These are phyloP conservation scores for Drosophila kohkoa DNA, from an alignment of 1,140 invertebrate species.

Conservation along the genomic window DNA sequence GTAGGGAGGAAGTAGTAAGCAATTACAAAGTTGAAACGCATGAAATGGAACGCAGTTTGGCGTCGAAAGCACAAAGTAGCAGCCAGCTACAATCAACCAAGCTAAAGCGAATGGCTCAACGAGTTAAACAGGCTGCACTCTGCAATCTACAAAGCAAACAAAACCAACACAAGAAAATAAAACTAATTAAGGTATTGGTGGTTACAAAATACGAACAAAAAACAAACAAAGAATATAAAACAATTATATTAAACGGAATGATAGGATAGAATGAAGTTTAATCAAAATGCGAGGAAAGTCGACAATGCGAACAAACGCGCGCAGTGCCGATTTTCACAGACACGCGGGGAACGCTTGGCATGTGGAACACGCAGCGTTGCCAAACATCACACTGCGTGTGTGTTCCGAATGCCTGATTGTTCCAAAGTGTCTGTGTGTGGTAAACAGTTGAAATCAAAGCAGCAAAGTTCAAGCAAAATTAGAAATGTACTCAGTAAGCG, in stretches of 20 bases:
- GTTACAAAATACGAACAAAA: slow-evolving; percentile 42
- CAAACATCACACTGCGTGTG: slow-evolving; percentile 16
- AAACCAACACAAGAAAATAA: slow-evolving; percentile 39
- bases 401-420: slow-evolving; percentile 31
- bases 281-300: slow-evolving; percentile 59
- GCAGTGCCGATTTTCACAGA: slow-evolving; percentile 53
- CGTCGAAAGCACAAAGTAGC: slow-evolving; percentile 61
- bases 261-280: slow-evolving; percentile 33
- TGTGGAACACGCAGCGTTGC: slow-evolving; percentile 43
- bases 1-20: slow-evolving; percentile 32
- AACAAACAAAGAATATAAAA: slow-evolving; percentile 7
- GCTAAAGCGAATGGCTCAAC: slow-evolving; percentile 15
- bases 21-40: slow-evolving; percentile 15
- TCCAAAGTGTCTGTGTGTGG: slow-evolving; percentile 33
- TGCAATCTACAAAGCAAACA: slow-evolving; percentile 32
- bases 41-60: slow-evolving; percentile 35
- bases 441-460: slow-evolving; percentile 65
- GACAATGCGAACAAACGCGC: neutral
- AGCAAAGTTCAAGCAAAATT: slow-evolving; percentile 65
- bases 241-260: slow-evolving; percentile 37
- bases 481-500: slow-evolving; percentile 48
- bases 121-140: slow-evolving; percentile 39
- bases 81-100: slow-evolving; percentile 40
- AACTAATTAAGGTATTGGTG: slow-evolving; percentile 73
- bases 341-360: slow-evolving; percentile 29